These are phyloP conservation scores for Allygus modestus DNA, from an alignment of 2,888 invertebrate species.

Conservation along the genomic window DNA sequence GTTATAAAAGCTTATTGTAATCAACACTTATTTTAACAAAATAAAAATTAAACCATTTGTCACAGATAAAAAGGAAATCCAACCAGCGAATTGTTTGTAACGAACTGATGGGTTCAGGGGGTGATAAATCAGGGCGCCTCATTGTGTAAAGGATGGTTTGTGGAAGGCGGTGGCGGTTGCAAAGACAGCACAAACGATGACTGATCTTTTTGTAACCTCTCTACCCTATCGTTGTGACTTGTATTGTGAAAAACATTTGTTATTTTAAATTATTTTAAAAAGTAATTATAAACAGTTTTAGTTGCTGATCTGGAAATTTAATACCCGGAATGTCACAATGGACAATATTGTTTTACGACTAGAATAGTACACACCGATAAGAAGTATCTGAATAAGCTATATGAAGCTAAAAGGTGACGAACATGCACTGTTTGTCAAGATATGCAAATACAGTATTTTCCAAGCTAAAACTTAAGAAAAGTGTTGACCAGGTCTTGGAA, in stretches of 20 bases:
- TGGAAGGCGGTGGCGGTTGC: not conserved
- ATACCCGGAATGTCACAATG: no score
- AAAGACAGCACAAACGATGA: constrained; percentile 8
- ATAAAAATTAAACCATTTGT: no score
- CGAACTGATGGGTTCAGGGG: not conserved
- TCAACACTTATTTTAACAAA: no score
- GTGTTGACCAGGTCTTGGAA: constrained; percentile 26
- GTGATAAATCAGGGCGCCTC: constrained; percentile 1
- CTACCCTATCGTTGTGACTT: not conserved
- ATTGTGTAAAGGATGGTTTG: constrained; percentile 5
- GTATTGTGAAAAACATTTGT: no score
- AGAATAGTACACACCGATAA: no score
- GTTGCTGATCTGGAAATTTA: no score
- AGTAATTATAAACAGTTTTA: no score
- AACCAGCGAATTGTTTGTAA: not conserved
- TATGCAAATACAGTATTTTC: not conserved
- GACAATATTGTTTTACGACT: no score
- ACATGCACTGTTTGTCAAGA: not conserved
- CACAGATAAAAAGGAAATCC: not conserved
- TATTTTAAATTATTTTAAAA: no score
- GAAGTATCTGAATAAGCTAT: no score
- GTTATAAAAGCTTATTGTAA: no score
- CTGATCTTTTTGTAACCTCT: constrained; percentile 1
- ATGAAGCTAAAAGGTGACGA: no score
- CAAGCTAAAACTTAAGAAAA: not conserved